Percentiles rank a stretch among this genome's conserved stretches.
Conservation (phyloP, 2,888 invertebrate genomes). For the Ptychoptera contaminata region DNA sequence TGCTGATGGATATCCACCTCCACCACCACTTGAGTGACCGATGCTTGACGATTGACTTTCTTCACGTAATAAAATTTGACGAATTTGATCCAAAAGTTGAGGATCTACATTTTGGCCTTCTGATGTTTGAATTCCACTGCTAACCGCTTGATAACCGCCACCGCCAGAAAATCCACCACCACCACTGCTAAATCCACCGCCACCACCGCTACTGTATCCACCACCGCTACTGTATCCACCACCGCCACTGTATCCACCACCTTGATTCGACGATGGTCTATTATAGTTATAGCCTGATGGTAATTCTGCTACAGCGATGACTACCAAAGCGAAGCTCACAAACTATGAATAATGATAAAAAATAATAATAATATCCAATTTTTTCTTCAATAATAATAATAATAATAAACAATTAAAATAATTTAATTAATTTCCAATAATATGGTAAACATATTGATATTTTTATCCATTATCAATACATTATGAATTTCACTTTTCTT, state of each 20-base stretch:
- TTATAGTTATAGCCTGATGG: constrained; percentile 63
- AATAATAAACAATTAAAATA: no score
- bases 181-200: constrained; percentile 26
- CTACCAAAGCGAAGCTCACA: constrained; percentile 67
- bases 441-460: constrained; percentile 6
- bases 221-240: constrained; percentile 27
- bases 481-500: constrained; percentile 1
- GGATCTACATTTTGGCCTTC: constrained; percentile 72
- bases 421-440: no score
- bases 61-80: constrained; percentile 70
- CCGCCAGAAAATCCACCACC: constrained; percentile 51
- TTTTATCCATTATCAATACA: not conserved
- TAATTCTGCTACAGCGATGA: constrained; percentile 57
- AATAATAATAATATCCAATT: constrained; percentile 1
- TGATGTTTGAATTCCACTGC: constrained; percentile 62
- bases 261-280: constrained; percentile 40
- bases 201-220: constrained; percentile 22
- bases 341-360: constrained; percentile 41
- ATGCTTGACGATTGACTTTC: constrained; percentile 46
- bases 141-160: constrained; percentile 59
- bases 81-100: constrained; percentile 65
- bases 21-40: constrained; percentile 34
- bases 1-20: constrained; percentile 34
- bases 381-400: not conserved
- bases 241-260: constrained; percentile 21